Percentiles rank a stretch among this genome's conserved stretches.
Conservation (phyloP, 2,797 vertebrate genomes). For the Urocyon cinereoargenteus region DNA sequence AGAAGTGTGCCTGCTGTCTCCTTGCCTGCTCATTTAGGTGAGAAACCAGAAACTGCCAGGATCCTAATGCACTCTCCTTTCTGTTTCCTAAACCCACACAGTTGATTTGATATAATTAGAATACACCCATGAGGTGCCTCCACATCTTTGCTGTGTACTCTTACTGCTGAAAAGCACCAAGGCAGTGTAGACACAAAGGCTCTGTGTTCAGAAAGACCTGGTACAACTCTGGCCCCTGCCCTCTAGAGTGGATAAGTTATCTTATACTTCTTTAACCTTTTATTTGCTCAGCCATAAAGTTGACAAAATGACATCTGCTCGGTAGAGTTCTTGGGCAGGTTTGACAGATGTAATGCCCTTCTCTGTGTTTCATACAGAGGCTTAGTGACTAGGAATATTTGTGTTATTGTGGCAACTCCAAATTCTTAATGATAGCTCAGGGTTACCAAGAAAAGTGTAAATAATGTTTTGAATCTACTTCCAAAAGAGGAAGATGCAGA, state of each 20-base stretch:
- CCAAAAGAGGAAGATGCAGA: not conserved
- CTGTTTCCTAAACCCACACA: not conserved
- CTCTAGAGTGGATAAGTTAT: not conserved
- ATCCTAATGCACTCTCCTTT: not conserved
- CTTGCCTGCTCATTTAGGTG: not conserved
- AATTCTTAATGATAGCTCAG: constrained; percentile 10
- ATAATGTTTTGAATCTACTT: not conserved
- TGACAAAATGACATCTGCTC: not conserved
- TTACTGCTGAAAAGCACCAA: not conserved
- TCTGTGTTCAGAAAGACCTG: not conserved
- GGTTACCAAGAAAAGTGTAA: constrained; percentile 30
- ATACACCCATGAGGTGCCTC: not conserved
- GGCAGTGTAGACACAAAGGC: not conserved
- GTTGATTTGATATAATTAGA: not conserved
- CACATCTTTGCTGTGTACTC: not conserved
- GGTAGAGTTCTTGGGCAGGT: not conserved
- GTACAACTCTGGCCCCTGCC: not conserved
- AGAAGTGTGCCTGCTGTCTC: not conserved
- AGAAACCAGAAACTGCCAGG: not conserved
- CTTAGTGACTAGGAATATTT: not conserved
- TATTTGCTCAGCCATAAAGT: not conserved
- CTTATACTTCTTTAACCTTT: not conserved
- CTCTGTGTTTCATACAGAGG: not conserved
- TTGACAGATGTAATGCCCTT: not conserved
- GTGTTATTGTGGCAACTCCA: not conserved